These are phyloP conservation scores for Lycodopsis pacificus DNA, from an alignment of 2,797 vertebrate species.

Conservation along the genomic window DNA sequence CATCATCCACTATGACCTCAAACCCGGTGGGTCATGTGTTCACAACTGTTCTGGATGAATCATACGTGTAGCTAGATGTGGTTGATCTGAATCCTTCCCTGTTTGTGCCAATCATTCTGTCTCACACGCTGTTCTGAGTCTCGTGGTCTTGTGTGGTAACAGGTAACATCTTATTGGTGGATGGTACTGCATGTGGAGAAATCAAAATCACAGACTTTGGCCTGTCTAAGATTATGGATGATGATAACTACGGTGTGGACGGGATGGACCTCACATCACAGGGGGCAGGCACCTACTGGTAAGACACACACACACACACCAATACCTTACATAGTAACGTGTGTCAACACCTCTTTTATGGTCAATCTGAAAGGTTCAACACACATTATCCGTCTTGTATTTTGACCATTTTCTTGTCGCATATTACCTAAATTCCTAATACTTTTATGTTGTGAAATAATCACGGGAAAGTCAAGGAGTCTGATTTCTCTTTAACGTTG, in stretches of 20 bases:
- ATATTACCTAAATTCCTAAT: not conserved
- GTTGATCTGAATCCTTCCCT: not conserved
- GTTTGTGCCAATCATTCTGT: not conserved
- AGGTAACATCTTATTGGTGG: conserved; percentile 98
- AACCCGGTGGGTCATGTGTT: conserved; percentile 88
- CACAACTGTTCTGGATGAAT: not conserved
- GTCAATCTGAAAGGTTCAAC: conserved; percentile 6
- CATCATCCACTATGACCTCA: conserved; percentile 99
- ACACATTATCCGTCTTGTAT: not conserved
- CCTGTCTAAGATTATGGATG: conserved; percentile 99
- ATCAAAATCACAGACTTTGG: conserved; percentile 99
- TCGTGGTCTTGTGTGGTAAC: conserved; percentile 5
- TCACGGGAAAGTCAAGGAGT: no score
- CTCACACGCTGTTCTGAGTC: not conserved
- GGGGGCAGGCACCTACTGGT: conserved; percentile 99
- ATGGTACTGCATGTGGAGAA: conserved; percentile 97
- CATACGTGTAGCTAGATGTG: not conserved
- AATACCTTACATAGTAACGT: fast-evolving
- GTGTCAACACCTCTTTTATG: not conserved
- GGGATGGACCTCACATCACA: conserved; percentile 99
- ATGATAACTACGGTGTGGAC: conserved; percentile 97
- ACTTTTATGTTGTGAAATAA: no score
- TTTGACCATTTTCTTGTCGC: not conserved
- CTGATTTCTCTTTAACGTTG: not conserved
- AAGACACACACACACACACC: conserved; percentile 36